A percentile compares a stretch with the other conserved stretches of the same genome.
phyloP scores from a whole-genome alignment of 2,113 vertebrate genomes.

The Pseudopodoces humilis region DNA sequence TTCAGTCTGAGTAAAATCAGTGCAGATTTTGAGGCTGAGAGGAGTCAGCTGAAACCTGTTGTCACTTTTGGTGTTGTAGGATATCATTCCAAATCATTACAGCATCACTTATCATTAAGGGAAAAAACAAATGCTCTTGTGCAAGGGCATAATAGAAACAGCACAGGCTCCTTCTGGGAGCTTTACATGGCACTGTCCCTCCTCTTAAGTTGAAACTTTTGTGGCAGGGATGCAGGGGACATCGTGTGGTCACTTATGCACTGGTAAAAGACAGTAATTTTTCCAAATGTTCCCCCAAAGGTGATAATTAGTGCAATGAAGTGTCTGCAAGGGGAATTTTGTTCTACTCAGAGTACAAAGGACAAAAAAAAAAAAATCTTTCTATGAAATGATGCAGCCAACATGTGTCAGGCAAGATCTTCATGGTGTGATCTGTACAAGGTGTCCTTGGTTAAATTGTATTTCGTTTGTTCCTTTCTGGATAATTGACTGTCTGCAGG shows the following conservation, averaged over 20 bases:
- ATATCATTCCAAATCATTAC: background rate
- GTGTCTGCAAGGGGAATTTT: background rate
- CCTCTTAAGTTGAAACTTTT: background rate
- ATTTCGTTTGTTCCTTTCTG: background rate
- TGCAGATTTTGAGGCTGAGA: background rate
- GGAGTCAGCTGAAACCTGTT: background rate
- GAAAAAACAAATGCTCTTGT: background rate
- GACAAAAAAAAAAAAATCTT: background rate
- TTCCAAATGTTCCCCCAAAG: background rate
- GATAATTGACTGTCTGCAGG: background rate
- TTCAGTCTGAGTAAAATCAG: background rate
- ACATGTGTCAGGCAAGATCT: background rate
- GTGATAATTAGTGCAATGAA: conserved; percentile 38
- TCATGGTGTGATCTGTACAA: background rate
- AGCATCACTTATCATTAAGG: background rate
- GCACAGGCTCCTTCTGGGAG: background rate
- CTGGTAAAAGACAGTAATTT: conserved; percentile 5
- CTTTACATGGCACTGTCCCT: background rate
- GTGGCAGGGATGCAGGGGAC: background rate
- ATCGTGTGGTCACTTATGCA: background rate
- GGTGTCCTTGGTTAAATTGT: background rate
- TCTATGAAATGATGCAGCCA: background rate
- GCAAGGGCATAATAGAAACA: background rate
- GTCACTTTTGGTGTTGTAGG: background rate
- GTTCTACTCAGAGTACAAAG: background rate